Conservation (phyloP, 1,140 invertebrate genomes). For the Linepithema humile region DNA sequence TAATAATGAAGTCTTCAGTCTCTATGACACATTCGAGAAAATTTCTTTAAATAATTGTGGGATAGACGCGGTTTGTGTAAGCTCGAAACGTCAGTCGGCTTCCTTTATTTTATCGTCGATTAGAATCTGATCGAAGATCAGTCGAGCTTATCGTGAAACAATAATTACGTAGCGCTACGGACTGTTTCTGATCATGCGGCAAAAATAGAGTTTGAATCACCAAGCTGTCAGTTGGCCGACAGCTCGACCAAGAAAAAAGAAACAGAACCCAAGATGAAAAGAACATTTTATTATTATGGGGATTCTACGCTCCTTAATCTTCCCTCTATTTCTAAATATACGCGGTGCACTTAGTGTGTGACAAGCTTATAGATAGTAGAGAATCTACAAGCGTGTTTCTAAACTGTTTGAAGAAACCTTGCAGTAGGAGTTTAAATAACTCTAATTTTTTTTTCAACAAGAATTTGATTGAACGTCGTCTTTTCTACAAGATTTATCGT, state of each 20-base stretch:
- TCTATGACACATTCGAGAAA: slow-evolving; percentile 7
- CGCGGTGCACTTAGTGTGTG: slow-evolving; percentile 10
- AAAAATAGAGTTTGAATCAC: slow-evolving; percentile 35
- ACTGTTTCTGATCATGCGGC: slow-evolving; percentile 8
- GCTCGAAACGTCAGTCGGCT: not conserved
- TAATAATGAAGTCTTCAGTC: slow-evolving; percentile 33
- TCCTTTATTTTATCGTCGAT: slow-evolving; percentile 25
- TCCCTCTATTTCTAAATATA: slow-evolving; percentile 30
- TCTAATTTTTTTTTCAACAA: not conserved
- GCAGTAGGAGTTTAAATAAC: too few species aligned
- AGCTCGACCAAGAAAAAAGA: not conserved
- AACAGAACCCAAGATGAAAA: slow-evolving; percentile 10
- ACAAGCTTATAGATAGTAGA: not conserved
- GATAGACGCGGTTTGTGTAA: not conserved
- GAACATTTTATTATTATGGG: slow-evolving; percentile 20
- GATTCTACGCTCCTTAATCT: not conserved
- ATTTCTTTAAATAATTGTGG: not conserved
- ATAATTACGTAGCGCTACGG: slow-evolving; percentile 32
- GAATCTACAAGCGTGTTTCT: not conserved
- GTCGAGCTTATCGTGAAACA: slow-evolving; percentile 16
- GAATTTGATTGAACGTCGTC: not conserved
- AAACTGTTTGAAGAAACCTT: slow-evolving; percentile 14
- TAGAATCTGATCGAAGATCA: slow-evolving; percentile 19
- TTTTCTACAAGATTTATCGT: not conserved
- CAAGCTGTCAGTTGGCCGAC: slow-evolving; percentile 3